These are phyloP conservation scores for Temnothorax unifasciatus DNA, from an alignment of 2,888 invertebrate genomes.

Conservation along the genomic window DNA sequence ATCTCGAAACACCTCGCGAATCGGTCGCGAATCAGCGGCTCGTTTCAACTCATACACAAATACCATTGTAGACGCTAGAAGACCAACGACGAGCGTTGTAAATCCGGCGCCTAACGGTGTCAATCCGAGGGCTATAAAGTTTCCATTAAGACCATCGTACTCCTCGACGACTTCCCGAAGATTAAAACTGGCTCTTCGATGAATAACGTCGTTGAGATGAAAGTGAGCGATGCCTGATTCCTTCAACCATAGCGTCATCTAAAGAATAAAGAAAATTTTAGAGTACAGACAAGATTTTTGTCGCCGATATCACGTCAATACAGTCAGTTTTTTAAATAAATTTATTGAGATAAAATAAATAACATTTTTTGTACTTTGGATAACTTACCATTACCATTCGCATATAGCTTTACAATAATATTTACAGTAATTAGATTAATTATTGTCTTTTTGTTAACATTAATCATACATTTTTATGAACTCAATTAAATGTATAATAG, in stretches of 20 bases:
- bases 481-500: background rate
- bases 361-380: background rate
- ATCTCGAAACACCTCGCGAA: conserved; percentile 32
- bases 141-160: conserved; percentile 74
- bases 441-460: background rate
- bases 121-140: conserved; percentile 72
- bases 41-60: conserved; percentile 78
- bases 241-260: conserved; percentile 78
- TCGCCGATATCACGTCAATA: background rate
- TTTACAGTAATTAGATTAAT: background rate
- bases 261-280: background rate
- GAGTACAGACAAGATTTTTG: background rate
- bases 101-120: conserved; percentile 82
- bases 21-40: conserved; percentile 10
- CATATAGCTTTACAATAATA: background rate
- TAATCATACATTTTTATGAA: background rate
- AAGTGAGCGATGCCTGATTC: conserved; percentile 78
- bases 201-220: conserved; percentile 79
- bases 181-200: conserved; percentile 73
- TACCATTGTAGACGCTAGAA: conserved; percentile 72
- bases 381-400: background rate
- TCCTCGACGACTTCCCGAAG: conserved; percentile 79
- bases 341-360: background rate
- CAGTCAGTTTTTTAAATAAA: background rate
- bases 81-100: conserved; percentile 75